A percentile compares a stretch with the other conserved stretches of the same genome.
Evolutionary conservation across 2,888 invertebrate genomes (phyloP).

Genomic region (Drosophila robusta): DNA sequence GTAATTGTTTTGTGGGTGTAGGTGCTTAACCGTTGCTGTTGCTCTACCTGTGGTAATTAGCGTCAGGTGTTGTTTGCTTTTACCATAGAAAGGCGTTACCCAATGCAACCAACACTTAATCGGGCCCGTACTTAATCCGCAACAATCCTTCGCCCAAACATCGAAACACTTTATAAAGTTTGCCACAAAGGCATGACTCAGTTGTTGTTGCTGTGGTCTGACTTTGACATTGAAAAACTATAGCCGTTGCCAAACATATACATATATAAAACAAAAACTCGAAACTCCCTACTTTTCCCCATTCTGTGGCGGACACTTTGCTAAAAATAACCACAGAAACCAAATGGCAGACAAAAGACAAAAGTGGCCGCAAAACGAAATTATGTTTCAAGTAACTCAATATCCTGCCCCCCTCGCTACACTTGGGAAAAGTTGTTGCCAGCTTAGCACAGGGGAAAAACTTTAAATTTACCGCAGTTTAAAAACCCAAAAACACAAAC

Average conservation of each 20-base stretch:
- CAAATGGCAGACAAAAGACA: conserved; percentile 58
- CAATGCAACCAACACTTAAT: conserved; percentile 10
- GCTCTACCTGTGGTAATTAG: conserved; percentile 57
- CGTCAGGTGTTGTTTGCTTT: conserved; percentile 59
- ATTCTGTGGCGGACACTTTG: conserved; percentile 26
- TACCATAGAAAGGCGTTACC: not conserved
- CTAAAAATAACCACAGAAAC: conserved; percentile 70
- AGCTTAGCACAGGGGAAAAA: conserved; percentile 35
- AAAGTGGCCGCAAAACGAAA: conserved; percentile 73
- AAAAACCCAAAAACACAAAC: conserved; percentile 44
- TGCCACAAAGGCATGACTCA: conserved; percentile 59
- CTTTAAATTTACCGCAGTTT: conserved; percentile 71
- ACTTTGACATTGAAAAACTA: conserved; percentile 77
- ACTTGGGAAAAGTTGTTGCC: conserved; percentile 26
- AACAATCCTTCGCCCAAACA: conserved; percentile 25
- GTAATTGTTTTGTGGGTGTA: conserved; percentile 59
- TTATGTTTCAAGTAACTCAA: conserved; percentile 76
- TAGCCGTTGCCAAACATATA: conserved; percentile 8
- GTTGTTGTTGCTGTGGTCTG: conserved; percentile 28
- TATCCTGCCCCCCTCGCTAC: conserved; percentile 49
- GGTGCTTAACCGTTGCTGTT: conserved; percentile 32
- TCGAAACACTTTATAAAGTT: conserved; percentile 43
- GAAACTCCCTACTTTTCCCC: conserved; percentile 14
- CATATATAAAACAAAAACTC: conserved; percentile 10
- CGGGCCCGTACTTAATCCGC: conserved; percentile 3